Evolutionary conservation across 2,113 vertebrate species (phyloP).

Genomic region (Octodon degus): DNA sequence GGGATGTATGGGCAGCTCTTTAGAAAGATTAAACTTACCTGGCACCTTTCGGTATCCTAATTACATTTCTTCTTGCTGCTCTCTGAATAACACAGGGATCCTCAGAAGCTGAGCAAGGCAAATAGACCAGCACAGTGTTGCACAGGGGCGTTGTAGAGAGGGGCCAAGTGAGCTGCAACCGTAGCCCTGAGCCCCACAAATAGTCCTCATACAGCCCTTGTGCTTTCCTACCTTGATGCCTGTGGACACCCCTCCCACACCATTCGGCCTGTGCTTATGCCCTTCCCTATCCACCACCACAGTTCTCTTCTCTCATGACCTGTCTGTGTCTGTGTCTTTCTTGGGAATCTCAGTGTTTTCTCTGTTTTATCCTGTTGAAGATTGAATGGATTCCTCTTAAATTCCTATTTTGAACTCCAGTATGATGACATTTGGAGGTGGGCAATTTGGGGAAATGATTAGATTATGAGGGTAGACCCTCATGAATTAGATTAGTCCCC

Average conservation of each 20-base stretch:
- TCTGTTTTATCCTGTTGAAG: background rate
- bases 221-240: background rate
- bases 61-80: conserved; percentile 34
- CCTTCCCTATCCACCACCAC: background rate
- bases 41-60: conserved; percentile 27
- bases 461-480: background rate
- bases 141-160: background rate
- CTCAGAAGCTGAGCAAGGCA: background rate
- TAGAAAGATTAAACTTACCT: conserved; percentile 48
- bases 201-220: background rate
- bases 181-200: too few species aligned
- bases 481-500: background rate
- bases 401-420: background rate
- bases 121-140: background rate
- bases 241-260: accelerated
- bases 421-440: background rate
- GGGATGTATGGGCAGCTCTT: background rate
- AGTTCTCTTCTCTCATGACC: background rate
- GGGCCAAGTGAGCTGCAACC: background rate
- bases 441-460: background rate
- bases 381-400: background rate
- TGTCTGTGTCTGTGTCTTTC: background rate
- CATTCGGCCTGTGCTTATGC: background rate
- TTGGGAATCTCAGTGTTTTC: background rate
- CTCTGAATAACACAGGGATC: background rate